These are phyloP conservation scores for Chloebia gouldiae DNA, from an alignment of 2,113 vertebrate genomes.

Conservation along the genomic window DNA sequence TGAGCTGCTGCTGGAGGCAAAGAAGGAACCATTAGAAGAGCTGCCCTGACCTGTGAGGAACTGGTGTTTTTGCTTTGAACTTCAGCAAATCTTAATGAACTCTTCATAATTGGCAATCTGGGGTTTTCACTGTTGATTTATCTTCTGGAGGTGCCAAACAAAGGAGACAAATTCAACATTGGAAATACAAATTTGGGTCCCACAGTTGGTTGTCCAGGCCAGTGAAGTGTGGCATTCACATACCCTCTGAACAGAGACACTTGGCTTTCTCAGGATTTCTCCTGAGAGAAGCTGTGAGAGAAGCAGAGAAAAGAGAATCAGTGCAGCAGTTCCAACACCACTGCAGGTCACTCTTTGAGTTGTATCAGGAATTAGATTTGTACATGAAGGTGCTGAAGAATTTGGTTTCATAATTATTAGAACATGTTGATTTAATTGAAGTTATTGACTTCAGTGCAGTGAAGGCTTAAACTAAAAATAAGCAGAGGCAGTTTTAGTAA, in stretches of 20 bases:
- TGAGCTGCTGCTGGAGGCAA: constrained; percentile 61
- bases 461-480: constrained; percentile 6
- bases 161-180: neutral
- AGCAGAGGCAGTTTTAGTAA: neutral
- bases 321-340: neutral
- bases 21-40: constrained; percentile 44
- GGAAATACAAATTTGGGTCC: neutral
- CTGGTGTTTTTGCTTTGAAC: constrained; percentile 50
- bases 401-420: neutral
- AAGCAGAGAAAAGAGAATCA: too few relatives aligned
- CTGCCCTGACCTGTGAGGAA: constrained; percentile 53
- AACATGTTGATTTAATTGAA: neutral
- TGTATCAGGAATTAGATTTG: neutral
- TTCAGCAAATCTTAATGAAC: constrained; percentile 53
- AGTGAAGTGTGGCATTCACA: neutral
- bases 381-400: neutral
- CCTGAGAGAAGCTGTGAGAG: too few relatives aligned
- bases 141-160: neutral
- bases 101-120: neutral
- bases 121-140: constrained; percentile 6
- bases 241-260: too few relatives aligned
- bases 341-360: neutral
- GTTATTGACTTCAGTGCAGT: neutral
- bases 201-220: neutral
- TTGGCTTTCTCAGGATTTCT: too few relatives aligned